These are phyloP conservation scores for Synanthedon myopaeformis DNA, from an alignment of 2,888 invertebrate species.

Conservation along the genomic window DNA sequence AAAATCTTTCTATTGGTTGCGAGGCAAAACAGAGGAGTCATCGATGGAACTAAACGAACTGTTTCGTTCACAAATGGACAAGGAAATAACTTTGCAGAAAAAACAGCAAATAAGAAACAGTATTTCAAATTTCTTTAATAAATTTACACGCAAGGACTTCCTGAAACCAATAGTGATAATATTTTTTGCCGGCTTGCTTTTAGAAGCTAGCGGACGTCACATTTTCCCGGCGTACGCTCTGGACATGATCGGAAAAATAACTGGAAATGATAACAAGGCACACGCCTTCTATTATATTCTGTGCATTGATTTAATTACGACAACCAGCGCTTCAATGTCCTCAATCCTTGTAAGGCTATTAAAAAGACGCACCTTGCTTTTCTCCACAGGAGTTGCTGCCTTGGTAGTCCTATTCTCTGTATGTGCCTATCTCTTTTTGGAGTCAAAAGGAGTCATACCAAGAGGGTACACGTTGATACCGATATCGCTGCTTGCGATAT, in stretches of 20 bases:
- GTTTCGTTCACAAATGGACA: constrained; percentile 25
- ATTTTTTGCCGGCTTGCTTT: constrained; percentile 19
- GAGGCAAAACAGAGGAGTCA: constrained; percentile 35
- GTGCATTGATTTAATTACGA: constrained; percentile 33
- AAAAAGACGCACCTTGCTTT: constrained; percentile 32
- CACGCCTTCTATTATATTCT: constrained; percentile 32
- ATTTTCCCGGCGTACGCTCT: constrained; percentile 37
- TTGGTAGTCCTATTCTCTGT: constrained; percentile 19
- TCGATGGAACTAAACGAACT: constrained; percentile 24
- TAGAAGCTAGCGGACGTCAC: constrained; percentile 38
- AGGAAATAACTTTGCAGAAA: background rate
- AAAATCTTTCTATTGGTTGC: constrained; percentile 56
- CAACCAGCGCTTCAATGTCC: constrained; percentile 25
- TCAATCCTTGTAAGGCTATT: constrained; percentile 32
- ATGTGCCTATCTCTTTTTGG: constrained; percentile 28
- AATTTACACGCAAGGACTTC: constrained; percentile 35
- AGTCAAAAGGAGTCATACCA: constrained; percentile 16
- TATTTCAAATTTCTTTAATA: constrained; percentile 17
- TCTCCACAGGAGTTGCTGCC: constrained; percentile 29
- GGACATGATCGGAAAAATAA: constrained; percentile 34
- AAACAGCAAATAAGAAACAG: constrained; percentile 7
- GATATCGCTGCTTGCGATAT: constrained; percentile 25
- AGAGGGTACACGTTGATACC: constrained; percentile 25
- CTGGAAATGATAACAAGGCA: constrained; percentile 21
- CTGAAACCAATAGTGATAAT: constrained; percentile 30